Base-by-base conservation (phyloP, 2,113 vertebrate genomes). In the Menura novaehollandiae region DNA sequence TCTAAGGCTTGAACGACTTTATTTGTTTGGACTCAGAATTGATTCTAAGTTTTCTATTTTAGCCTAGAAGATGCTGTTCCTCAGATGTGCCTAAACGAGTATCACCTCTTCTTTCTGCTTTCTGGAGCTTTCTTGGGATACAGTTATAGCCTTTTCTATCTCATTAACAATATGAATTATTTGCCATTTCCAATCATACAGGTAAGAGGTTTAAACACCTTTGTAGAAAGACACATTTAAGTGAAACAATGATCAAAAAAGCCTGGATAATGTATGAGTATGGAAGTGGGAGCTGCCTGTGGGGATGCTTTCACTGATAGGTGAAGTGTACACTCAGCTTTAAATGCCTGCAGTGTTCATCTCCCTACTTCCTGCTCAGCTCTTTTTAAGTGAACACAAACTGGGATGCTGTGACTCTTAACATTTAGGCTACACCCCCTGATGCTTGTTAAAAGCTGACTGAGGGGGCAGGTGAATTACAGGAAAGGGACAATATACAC, bases 101-200 rank as follows among this genome's bases (percentile, higher is more conserved):
- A 98, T 89, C 98, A 99, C 84, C 98, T 99, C 60, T 98, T 99
- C 80, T 97, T 99, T 27, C 95, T 99, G 3, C 97, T 99, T 92
- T 98, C 98, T 71, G 99, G 99, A 96, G 99, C 98, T 74, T 99
- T 99, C 93, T 97, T 99, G 91, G 99, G 99, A 82, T 98, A 98
- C 84, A 98, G 98, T 88, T 99, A 99, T 35, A 99, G 99, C 92
- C 98, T 99, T 49, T 97, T 98, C 32, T 99, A 99, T 76, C 98
- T 99, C 84, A 98, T 99, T 88, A 98, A 99, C 95, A 99, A 99
- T 94, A 98, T 99, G 98, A 99, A 99, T 96, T 99, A 99, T 81
- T 97, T 99, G 55, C 98, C 99, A 3, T 99, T 99, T 94, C 98
- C 98, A 78, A 96, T 98, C 55, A 98, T 99, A 95, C 99, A 99